These are phyloP conservation scores for Halisarca cf. caerulea DNA, from an alignment of 37 sponge, comb jelly and placozoan genomes.

Conservation along the genomic window DNA sequence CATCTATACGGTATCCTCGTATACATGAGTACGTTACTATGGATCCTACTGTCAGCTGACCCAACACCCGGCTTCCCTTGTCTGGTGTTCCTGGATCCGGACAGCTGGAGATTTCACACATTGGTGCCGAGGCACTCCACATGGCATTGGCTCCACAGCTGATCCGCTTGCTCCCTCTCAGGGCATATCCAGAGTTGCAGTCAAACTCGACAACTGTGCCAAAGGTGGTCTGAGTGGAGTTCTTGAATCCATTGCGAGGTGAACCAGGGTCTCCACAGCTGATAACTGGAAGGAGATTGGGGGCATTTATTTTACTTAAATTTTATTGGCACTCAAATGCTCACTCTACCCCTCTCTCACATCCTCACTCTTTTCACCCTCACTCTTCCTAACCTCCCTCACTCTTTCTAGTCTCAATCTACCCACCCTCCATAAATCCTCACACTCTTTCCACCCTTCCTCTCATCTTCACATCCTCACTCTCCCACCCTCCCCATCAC, in stretches of 20 bases:
- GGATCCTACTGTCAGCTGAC: neutral
- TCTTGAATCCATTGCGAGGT: constrained; percentile 14
- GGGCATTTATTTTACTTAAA: no score
- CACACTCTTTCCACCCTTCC: no score
- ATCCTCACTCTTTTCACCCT: neutral
- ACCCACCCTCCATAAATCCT: no score
- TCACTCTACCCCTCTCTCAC: neutral
- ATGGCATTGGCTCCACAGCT: constrained; percentile 30
- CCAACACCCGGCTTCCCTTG: neutral
- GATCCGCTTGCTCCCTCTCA: constrained; percentile 17
- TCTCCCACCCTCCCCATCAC: no score
- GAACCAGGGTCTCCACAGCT: constrained; percentile 18
- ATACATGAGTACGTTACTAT: constrained; percentile 1
- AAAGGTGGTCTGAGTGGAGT: neutral
- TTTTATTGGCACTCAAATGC: no score
- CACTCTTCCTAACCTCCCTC: no score
- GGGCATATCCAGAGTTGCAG: constrained; percentile 37
- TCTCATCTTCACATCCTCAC: no score
- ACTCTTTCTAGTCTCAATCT: no score
- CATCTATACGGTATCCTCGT: constrained; percentile 18
- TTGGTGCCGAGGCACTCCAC: constrained; percentile 45
- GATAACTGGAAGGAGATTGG: no score
- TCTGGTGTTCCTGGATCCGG: neutral
- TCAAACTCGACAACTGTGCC: constrained; percentile 47
- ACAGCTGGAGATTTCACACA: constrained; percentile 33